phyloP scores from a whole-genome alignment of 2,888 invertebrate genomes.

The Drosophila limbata region DNA sequence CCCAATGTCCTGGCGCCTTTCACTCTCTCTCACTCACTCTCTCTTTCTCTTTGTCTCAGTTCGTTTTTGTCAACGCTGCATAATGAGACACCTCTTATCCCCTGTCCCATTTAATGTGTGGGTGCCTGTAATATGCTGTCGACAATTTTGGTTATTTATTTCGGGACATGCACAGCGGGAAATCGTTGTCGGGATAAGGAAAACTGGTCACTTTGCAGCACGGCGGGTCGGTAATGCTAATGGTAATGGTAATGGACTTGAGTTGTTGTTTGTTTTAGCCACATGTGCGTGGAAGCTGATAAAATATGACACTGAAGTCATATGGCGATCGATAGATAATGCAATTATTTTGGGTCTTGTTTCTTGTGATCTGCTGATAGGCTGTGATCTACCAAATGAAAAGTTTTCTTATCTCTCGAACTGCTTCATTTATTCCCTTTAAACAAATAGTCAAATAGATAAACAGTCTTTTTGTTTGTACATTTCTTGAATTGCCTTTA shows the following conservation, averaged over 20 bases:
- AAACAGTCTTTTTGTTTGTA: slow-evolving; percentile 1
- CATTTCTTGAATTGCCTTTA: slow-evolving; percentile 28
- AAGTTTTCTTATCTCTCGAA: background rate
- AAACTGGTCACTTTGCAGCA: slow-evolving; percentile 35
- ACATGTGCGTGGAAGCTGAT: slow-evolving; percentile 44
- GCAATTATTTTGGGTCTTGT: slow-evolving; percentile 14
- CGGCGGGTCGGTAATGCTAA: slow-evolving; percentile 29
- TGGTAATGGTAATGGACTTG: slow-evolving; percentile 44
- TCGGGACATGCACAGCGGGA: slow-evolving; percentile 58
- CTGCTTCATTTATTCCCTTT: slow-evolving; percentile 1
- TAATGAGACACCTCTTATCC: slow-evolving; percentile 58
- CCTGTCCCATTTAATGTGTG: background rate
- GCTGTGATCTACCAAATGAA: background rate
- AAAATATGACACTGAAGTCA: slow-evolving; percentile 44
- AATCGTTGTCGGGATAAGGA: slow-evolving; percentile 32
- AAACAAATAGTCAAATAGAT: too few species aligned
- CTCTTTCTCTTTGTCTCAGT: slow-evolving; percentile 1
- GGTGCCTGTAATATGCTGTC: slow-evolving; percentile 64
- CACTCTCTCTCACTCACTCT: background rate
- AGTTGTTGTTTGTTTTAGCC: slow-evolving; percentile 39
- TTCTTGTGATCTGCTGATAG: slow-evolving; percentile 5
- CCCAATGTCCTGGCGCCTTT: background rate
- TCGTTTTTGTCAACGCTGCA: slow-evolving; percentile 76
- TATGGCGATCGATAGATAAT: slow-evolving; percentile 44
- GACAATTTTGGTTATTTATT: slow-evolving; percentile 68